These are phyloP conservation scores for Merops nubicus DNA, from an alignment of 2,113 vertebrate species.

Conservation along the genomic window DNA sequence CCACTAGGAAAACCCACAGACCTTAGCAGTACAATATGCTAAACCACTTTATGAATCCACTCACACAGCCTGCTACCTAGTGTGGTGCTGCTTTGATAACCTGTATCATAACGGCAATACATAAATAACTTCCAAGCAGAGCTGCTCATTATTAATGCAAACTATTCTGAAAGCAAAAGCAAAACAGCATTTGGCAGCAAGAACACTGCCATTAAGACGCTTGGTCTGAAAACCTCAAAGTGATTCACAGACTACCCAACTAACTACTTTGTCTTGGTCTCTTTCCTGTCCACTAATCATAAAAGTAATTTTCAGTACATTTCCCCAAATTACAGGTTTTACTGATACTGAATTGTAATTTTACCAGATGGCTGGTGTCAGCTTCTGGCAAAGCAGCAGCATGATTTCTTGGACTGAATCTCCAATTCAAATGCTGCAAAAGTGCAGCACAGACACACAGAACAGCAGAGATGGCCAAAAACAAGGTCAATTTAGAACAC, in stretches of 20 bases:
- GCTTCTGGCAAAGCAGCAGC: neutral
- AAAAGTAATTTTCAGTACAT: slow-evolving; percentile 37
- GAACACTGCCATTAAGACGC: neutral
- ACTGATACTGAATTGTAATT: neutral
- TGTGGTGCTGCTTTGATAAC: rapidly evolving
- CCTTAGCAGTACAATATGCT: neutral
- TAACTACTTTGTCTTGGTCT: neutral
- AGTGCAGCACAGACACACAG: neutral
- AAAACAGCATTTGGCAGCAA: slow-evolving; percentile 55
- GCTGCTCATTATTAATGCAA: slow-evolving; percentile 57
- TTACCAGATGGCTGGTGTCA: slow-evolving; percentile 39
- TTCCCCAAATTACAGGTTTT: slow-evolving; percentile 28
- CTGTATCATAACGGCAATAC: neutral
- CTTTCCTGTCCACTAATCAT: slow-evolving; percentile 42
- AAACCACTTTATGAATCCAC: neutral
- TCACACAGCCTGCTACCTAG: neutral
- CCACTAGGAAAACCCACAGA: neutral
- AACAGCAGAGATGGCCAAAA: neutral
- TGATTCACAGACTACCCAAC: slow-evolving; percentile 1
- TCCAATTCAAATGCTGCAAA: neutral
- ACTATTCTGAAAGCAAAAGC: slow-evolving; percentile 30
- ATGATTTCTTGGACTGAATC: slow-evolving; percentile 27
- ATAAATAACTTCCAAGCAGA: slow-evolving; percentile 8
- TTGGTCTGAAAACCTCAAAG: slow-evolving; percentile 49
- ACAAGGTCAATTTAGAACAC: neutral